Evolutionary conservation across 2,113 vertebrate genomes (phyloP), one percentile per base, ranked within the genome.

Genomic region (Oreotrochilus melanogaster): DNA sequence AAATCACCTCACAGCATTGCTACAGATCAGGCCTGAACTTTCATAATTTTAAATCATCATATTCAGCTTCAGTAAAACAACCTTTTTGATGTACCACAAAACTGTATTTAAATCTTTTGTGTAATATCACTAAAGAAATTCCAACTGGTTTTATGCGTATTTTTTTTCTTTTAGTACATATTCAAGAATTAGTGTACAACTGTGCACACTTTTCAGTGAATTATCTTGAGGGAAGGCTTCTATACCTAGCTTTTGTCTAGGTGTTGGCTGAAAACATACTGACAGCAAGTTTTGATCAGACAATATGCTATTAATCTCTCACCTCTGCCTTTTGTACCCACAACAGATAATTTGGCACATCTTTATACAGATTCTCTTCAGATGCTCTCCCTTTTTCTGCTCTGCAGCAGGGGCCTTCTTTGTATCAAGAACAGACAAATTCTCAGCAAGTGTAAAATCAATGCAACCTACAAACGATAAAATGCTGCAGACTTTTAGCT

Each of bases 81-180:
- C 11, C 7, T 76, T 80, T 60, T 54, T 62, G n/a, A 83, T 53
- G 16, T 27, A 76, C 31, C 18, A 75, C 12, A 61, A 67, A 30
- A 43, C 3, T 5, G 9, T 60, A 78, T 8, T 6, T 19, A 28
- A 45, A 5, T 13, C 42, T 53, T 69, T 10, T 1, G 1, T 28
- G 23, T 5, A 69, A 70, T 8, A 6, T 54, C 18, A 11, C 21
- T 30, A 18, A 53, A 78, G 3, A 18, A 86, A 58, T 33, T 65
- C 86, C 22, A 45, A 18, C 3, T 0, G 0, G 43, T 50, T 48
- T 9, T 8, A 45, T 13, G 3, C 6, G 17, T 54, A 6, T 35
- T 58, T 30, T 3, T 54, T 37, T 28, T 10, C 35, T 18, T 60
- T 58, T 43, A 37, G 11, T 22, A 18, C 1, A 14, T 33, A 58